A percentile compares a stretch with the other conserved stretches of the same genome.
phyloP scores from a whole-genome alignment of 1,140 invertebrate species.

The Procambarus virginalis region DNA sequence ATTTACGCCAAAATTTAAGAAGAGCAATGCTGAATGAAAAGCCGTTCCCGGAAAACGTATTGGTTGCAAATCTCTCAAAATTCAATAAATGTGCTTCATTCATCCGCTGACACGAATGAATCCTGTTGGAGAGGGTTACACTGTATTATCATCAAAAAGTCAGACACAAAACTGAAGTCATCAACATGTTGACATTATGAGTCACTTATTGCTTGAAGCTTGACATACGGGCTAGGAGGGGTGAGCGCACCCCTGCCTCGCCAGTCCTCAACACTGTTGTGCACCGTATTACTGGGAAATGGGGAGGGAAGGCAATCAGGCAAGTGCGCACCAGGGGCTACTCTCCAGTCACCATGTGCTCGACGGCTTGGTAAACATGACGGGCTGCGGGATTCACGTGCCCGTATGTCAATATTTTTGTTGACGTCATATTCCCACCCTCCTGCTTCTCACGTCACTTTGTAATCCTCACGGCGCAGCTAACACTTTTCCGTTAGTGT shows the following conservation, averaged over 20 bases:
- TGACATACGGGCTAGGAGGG: neutral
- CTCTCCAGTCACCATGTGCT: neutral
- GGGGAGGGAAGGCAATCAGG: neutral
- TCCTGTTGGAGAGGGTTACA: neutral
- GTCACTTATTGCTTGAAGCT: neutral
- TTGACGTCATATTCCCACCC: neutral
- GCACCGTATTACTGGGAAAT: neutral
- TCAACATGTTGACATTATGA: neutral
- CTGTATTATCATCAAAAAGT: neutral
- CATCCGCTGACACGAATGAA: neutral
- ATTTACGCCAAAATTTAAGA: too few species aligned
- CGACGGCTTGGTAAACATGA: neutral
- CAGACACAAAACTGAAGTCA: neutral
- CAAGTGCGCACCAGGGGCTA: neutral
- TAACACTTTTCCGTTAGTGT: neutral
- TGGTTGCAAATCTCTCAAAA: too few species aligned
- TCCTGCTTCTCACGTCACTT: neutral
- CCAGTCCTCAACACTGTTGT: neutral
- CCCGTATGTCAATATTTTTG: conserved; percentile 2
- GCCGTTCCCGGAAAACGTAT: too few species aligned
- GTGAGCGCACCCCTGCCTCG: neutral
- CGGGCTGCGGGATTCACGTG: neutral
- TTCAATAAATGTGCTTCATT: neutral
- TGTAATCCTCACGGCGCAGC: neutral
- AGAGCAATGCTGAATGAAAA: too few species aligned